Conservation (phyloP, 1,140 invertebrate genomes). For the Aphidius ervi region DNA sequence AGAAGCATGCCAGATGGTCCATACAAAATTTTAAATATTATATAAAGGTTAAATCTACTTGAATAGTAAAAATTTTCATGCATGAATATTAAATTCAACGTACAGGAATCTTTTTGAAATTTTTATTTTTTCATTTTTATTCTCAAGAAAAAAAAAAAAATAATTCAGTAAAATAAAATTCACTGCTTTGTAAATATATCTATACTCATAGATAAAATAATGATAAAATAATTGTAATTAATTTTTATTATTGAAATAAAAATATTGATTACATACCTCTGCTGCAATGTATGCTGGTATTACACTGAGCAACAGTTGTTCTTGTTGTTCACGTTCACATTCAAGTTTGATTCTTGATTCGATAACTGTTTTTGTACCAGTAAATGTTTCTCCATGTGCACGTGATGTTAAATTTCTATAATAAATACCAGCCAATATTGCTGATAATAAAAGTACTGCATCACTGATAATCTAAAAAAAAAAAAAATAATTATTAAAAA, state of each 20-base stretch:
- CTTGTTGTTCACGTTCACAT: conserved; percentile 88
- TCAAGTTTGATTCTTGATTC: conserved; percentile 89
- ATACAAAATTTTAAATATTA: too few species aligned
- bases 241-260: neutral
- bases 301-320: conserved; percentile 85
- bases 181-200: too few species aligned
- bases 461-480: conserved; percentile 68
- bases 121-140: too few species aligned
- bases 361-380: conserved; percentile 83
- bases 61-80: too few species aligned
- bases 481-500: conserved; percentile 21
- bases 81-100: too few species aligned
- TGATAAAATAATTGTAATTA: neutral
- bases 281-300: conserved; percentile 91
- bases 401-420: conserved; percentile 81
- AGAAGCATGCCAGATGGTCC: too few species aligned
- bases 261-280: conserved; percentile 60
- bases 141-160: too few species aligned
- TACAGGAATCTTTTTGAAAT: too few species aligned
- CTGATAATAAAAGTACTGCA: conserved; percentile 69
- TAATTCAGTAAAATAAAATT: too few species aligned
- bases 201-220: neutral
- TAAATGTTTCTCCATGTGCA: conserved; percentile 80
- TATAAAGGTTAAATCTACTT: too few species aligned
- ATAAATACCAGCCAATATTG: conserved; percentile 76